phyloP scores from a whole-genome alignment of 2,888 invertebrate species.

The Ochropleura plecta region DNA sequence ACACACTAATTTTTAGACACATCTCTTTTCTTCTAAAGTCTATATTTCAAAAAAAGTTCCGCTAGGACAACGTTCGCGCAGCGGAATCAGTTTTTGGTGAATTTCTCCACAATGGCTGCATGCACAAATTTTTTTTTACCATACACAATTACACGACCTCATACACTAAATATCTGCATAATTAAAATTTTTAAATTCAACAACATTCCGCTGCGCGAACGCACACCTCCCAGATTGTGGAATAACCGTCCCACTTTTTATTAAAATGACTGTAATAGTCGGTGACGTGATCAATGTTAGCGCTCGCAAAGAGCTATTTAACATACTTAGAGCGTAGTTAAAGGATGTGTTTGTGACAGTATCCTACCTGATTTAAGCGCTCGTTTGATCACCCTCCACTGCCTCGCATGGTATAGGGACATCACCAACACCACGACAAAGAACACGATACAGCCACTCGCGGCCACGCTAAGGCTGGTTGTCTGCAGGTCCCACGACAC shows the following conservation, averaged over 20 bases:
- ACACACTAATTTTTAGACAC: too few relatives aligned
- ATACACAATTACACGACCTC: too few relatives aligned
- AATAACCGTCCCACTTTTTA: constrained; percentile 18
- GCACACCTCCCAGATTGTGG: constrained; percentile 15
- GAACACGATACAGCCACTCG: constrained; percentile 94
- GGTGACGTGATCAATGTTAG: constrained; percentile 23
- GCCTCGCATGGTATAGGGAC: constrained; percentile 94
- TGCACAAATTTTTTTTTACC: too few relatives aligned
- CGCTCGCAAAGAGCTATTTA: constrained; percentile 2
- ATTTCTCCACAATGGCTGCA: too few relatives aligned
- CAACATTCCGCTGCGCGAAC: too few relatives aligned
- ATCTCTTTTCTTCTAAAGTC: too few relatives aligned
- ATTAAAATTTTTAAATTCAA: too few relatives aligned
- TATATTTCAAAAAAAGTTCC: too few relatives aligned
- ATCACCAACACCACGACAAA: constrained; percentile 94
- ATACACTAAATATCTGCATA: too few relatives aligned
- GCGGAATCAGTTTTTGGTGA: too few relatives aligned
- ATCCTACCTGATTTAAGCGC: constrained; percentile 94
- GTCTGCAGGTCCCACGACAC: constrained; percentile 94
- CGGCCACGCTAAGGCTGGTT: constrained; percentile 93
- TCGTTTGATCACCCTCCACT: constrained; percentile 95
- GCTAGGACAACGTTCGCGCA: too few relatives aligned
- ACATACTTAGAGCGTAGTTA: background rate
- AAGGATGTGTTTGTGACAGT: background rate
- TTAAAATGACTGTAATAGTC: constrained; percentile 18